These are phyloP conservation scores for Sterrhoptilus dennistouni DNA, from an alignment of 2,113 vertebrate genomes.

Conservation along the genomic window DNA sequence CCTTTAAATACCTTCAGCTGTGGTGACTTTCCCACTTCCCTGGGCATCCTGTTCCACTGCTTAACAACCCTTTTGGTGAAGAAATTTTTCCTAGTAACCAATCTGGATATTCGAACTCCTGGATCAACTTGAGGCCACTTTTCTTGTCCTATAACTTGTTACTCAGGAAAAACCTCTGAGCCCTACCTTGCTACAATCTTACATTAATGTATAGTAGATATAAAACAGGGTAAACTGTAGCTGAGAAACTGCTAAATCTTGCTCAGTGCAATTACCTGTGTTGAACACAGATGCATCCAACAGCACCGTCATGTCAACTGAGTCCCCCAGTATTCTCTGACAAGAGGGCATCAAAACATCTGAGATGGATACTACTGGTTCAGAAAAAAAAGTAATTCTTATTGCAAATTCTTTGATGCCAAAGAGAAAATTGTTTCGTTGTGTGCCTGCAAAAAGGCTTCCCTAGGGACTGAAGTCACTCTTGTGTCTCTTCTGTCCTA, in stretches of 20 bases:
- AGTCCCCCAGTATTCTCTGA: background rate
- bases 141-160: background rate
- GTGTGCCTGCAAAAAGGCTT: background rate
- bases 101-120: background rate
- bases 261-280: background rate
- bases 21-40: background rate
- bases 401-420: background rate
- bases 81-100: background rate
- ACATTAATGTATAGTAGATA: background rate
- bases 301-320: background rate
- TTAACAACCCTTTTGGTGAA: background rate
- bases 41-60: background rate
- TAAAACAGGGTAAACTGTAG: background rate
- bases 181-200: background rate
- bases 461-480: background rate
- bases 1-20: background rate
- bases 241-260: background rate
- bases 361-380: background rate
- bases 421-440: background rate
- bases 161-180: background rate
- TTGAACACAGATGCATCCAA: background rate
- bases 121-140: background rate
- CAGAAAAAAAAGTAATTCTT: background rate
- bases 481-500: background rate
- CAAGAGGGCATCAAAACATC: background rate